Conservation (phyloP, 2,888 invertebrate genomes). For the Lasius fuliginosus region DNA sequence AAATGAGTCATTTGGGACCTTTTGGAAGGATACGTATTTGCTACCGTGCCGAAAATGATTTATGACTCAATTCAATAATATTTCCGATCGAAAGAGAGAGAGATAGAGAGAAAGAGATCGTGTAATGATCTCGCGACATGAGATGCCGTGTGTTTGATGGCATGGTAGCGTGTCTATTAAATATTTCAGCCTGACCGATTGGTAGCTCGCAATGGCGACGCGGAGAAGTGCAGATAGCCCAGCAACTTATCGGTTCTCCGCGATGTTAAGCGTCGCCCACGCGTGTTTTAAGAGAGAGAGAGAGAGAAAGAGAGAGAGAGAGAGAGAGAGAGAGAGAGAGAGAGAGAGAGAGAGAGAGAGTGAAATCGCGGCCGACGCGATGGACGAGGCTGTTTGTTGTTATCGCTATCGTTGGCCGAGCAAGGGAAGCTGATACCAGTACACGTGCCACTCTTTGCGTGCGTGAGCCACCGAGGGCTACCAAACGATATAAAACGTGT, state of each 20-base stretch:
- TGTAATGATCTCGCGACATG: not conserved
- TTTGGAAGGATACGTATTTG: not conserved
- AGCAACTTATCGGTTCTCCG: constrained; percentile 78
- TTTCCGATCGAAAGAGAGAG: not conserved
- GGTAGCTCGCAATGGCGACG: constrained; percentile 72
- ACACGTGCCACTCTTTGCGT: constrained; percentile 44
- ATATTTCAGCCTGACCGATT: constrained; percentile 69
- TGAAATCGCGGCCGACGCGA: constrained; percentile 65
- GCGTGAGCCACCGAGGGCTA: constrained; percentile 18
- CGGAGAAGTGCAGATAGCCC: constrained; percentile 82
- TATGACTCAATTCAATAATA: not conserved
- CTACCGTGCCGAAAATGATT: not conserved
- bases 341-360: constrained; percentile 40
- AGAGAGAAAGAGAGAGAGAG: constrained; percentile 55
- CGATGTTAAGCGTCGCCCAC: constrained; percentile 84
- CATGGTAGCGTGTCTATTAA: constrained; percentile 67
- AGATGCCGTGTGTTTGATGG: constrained; percentile 41
- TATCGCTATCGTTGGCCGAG: constrained; percentile 81
- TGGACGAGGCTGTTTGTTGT: constrained; percentile 77
- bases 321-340: constrained; percentile 31
- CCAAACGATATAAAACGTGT: not conserved
- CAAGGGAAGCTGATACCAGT: constrained; percentile 80
- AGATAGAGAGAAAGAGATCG: not conserved
- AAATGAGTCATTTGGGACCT: not conserved
- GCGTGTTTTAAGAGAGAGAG: constrained; percentile 59